phyloP scores from a whole-genome alignment of 2,888 invertebrate species.

The Amiota communis region DNA sequence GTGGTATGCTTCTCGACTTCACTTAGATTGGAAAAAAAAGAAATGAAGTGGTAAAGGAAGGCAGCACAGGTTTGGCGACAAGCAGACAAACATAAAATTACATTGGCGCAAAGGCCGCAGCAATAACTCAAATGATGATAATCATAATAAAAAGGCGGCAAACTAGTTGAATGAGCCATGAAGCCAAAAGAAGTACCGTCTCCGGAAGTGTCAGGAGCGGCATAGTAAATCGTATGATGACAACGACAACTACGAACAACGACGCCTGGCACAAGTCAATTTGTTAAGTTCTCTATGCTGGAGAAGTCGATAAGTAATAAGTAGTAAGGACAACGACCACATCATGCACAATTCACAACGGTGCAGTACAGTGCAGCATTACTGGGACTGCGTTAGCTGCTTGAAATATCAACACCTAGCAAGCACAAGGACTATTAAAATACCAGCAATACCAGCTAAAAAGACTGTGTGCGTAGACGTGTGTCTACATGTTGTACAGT shows the following conservation, averaged over 20 bases:
- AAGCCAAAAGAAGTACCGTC: not conserved
- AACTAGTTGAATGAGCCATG: not conserved
- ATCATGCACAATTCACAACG: constrained; percentile 12
- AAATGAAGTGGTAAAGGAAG: not conserved
- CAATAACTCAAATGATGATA: constrained; percentile 63
- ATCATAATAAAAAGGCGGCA: constrained; percentile 56
- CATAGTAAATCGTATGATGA: constrained; percentile 53
- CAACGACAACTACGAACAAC: not conserved
- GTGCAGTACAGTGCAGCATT: constrained; percentile 17
- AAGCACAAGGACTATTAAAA: constrained; percentile 18
- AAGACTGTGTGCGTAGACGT: not conserved
- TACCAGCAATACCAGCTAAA: not conserved
- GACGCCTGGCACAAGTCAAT: constrained; percentile 55
- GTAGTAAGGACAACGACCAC: constrained; percentile 11
- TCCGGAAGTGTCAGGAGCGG: constrained; percentile 1
- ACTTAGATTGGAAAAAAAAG: no score
- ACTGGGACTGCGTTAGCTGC: constrained; percentile 29
- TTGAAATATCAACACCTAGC: constrained; percentile 19
- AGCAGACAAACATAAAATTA: constrained; percentile 26
- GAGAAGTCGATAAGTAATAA: constrained; percentile 39
- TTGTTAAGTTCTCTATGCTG: constrained; percentile 55
- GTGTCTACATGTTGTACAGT: not conserved
- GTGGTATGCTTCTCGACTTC: not conserved
- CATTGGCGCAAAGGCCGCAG: constrained; percentile 52
- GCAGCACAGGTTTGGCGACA: constrained; percentile 38